Evolutionary conservation across 1,140 invertebrate species (phyloP).

Genomic region (Chlorops oryzae): DNA sequence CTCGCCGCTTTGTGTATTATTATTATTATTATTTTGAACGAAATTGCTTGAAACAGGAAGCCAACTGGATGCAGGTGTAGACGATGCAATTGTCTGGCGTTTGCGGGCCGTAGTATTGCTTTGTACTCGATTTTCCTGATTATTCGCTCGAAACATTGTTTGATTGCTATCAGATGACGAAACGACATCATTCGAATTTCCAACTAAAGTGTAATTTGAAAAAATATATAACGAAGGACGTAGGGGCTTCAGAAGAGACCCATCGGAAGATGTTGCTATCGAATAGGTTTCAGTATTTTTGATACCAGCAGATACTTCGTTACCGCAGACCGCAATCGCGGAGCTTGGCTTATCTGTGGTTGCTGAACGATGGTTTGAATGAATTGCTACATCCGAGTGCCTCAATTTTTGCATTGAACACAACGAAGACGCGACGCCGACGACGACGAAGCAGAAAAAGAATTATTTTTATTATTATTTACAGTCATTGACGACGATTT

Average conservation of each 20-base stretch:
- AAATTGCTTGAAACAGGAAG: constrained; percentile 5
- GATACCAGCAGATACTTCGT: constrained; percentile 6
- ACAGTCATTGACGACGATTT: background rate
- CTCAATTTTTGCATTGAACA: background rate
- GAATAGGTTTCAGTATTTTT: background rate
- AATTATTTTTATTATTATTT: background rate
- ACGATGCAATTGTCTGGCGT: constrained; percentile 26
- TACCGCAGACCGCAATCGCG: constrained; percentile 13
- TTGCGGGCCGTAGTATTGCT: constrained; percentile 25
- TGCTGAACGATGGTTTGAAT: too few relatives aligned
- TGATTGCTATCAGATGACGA: constrained; percentile 15
- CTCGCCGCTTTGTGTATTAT: constrained; percentile 1
- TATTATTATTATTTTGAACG: constrained; percentile 5
- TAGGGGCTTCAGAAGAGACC: constrained; percentile 29
- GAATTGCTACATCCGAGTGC: too few relatives aligned
- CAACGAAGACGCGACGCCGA: background rate
- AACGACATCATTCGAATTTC: constrained; percentile 25
- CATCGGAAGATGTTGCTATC: constrained; percentile 8
- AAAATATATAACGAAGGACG: constrained; percentile 42
- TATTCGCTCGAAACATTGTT: constrained; percentile 21
- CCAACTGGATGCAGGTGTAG: constrained; percentile 16
- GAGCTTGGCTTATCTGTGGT: too few relatives aligned
- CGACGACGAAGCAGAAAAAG: background rate
- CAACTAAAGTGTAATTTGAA: constrained; percentile 38
- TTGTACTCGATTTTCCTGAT: constrained; percentile 39